phyloP scores from a whole-genome alignment of 2,113 vertebrate species.

The Hippoglossus stenolepis region DNA sequence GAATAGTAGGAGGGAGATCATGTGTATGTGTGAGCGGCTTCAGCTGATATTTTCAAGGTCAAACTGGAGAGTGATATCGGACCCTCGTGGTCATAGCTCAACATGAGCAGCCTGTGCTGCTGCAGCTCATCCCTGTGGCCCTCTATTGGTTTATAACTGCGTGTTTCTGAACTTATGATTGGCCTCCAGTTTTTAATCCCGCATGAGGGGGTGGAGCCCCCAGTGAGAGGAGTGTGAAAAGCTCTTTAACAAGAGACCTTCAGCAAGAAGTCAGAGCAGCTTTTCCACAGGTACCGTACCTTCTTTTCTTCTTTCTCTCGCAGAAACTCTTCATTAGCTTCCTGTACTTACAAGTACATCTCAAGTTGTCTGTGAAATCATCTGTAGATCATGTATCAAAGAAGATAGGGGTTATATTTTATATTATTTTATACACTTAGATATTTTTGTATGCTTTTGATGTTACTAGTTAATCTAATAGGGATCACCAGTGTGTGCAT shows the following conservation, averaged over 20 bases:
- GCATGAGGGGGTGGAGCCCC: conserved; percentile 50
- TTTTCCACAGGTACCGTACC: conserved; percentile 70
- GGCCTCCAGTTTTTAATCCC: conserved; percentile 66
- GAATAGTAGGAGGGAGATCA: not conserved
- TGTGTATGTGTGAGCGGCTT: not conserved
- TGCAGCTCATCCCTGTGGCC: conserved; percentile 21
- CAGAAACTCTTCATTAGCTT: not conserved
- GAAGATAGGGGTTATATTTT: not conserved
- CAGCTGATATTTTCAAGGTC: conserved; percentile 62
- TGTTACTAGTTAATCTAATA: not conserved
- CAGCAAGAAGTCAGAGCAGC: conserved; percentile 47
- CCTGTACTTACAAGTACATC: not conserved
- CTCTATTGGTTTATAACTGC: conserved; percentile 50
- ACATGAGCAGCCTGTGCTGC: conserved; percentile 3
- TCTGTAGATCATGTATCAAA: not conserved
- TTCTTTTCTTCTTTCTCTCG: conserved; percentile 5
- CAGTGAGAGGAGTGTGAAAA: conserved; percentile 46
- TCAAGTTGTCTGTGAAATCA: not conserved
- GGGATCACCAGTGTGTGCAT: not conserved
- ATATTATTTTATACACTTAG: too few species aligned
- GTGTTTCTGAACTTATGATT: conserved; percentile 53
- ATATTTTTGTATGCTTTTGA: not conserved
- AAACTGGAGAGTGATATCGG: conserved; percentile 43
- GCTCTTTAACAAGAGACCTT: conserved; percentile 48
- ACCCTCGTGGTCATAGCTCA: conserved; percentile 23